phyloP scores from a whole-genome alignment of 2,113 vertebrate species.

The human region DNA sequence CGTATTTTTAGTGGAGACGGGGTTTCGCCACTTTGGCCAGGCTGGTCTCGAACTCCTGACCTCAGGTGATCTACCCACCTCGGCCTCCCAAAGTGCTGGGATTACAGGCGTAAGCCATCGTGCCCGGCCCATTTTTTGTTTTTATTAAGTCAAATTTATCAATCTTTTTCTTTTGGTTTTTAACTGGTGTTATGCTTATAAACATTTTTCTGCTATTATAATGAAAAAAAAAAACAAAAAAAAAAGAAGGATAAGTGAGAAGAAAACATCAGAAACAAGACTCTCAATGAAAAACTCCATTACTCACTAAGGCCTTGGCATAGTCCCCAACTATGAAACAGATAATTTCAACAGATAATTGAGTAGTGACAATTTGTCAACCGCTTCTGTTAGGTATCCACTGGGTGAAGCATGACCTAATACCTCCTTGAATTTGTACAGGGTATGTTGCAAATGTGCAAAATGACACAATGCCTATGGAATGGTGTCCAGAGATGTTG shows the following conservation, averaged over 20 bases:
- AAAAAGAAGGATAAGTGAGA: background rate
- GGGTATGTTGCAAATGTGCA: background rate
- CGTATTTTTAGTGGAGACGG: too few relatives aligned
- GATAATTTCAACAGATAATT: background rate
- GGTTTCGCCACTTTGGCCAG: too few relatives aligned
- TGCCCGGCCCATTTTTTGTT: background rate
- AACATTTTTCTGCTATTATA: background rate
- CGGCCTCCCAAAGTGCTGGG: too few relatives aligned
- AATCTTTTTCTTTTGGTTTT: slow-evolving; percentile 23
- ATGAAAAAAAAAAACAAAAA: background rate
- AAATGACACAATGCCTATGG: background rate
- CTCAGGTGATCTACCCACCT: too few relatives aligned
- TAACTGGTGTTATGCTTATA: background rate
- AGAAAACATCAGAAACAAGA: slow-evolving; percentile 25
- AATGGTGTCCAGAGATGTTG: background rate
- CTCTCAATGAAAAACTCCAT: background rate
- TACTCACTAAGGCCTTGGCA: background rate
- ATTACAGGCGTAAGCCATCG: too few relatives aligned
- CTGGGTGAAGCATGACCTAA: background rate
- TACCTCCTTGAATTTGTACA: background rate
- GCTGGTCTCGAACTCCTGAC: too few relatives aligned
- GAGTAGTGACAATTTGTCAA: background rate
- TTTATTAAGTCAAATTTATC: slow-evolving; percentile 44
- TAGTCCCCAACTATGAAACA: background rate
- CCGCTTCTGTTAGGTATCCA: background rate